Percentiles rank a stretch among this genome's conserved stretches.
Conservation (phyloP, 2,888 invertebrate species). For the Endomychus coccineus region DNA sequence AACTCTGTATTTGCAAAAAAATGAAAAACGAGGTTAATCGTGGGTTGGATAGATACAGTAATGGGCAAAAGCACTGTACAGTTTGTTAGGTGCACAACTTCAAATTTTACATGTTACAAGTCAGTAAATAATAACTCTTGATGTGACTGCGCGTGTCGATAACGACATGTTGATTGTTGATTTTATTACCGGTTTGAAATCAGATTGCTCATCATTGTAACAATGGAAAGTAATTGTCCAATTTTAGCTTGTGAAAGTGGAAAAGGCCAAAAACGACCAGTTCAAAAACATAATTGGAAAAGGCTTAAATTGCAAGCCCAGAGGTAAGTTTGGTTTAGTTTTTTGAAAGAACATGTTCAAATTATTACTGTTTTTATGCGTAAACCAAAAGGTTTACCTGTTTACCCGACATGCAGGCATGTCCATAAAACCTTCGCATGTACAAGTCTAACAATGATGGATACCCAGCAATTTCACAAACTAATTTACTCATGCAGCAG, state of each 20-base stretch:
- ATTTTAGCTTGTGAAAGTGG: conserved; percentile 7
- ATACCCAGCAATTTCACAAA: conserved; percentile 7
- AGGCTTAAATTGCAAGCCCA: conserved; percentile 5
- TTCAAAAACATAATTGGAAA: conserved; percentile 9
- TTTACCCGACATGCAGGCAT: conserved; percentile 6
- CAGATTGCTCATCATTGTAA: conserved; percentile 7
- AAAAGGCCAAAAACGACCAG: conserved; percentile 7
- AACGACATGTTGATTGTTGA: conserved; percentile 5
- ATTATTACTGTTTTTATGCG: conserved; percentile 4
- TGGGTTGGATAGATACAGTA: too few relatives aligned
- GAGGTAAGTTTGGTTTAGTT: conserved; percentile 7
- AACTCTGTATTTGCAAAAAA: too few relatives aligned
- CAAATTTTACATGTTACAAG: too few relatives aligned
- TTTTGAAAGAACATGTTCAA: conserved; percentile 7
- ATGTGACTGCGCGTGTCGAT: conserved; percentile 8
- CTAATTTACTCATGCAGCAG: conserved; percentile 8
- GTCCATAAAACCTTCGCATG: conserved; percentile 5
- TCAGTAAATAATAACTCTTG: conserved; percentile 3
- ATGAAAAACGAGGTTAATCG: too few relatives aligned
- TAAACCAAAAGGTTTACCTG: conserved; percentile 7
- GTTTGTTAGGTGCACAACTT: too few relatives aligned
- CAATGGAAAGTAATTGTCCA: conserved; percentile 7
- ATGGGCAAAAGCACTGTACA: too few relatives aligned
- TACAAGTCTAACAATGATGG: conserved; percentile 7
- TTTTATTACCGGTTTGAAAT: conserved; percentile 5